Percentiles rank a stretch among this genome's conserved stretches.
These are phyloP conservation scores for Leptatherina wallacei DNA, from an alignment of 2,797 vertebrate species.

Conservation along the genomic window DNA sequence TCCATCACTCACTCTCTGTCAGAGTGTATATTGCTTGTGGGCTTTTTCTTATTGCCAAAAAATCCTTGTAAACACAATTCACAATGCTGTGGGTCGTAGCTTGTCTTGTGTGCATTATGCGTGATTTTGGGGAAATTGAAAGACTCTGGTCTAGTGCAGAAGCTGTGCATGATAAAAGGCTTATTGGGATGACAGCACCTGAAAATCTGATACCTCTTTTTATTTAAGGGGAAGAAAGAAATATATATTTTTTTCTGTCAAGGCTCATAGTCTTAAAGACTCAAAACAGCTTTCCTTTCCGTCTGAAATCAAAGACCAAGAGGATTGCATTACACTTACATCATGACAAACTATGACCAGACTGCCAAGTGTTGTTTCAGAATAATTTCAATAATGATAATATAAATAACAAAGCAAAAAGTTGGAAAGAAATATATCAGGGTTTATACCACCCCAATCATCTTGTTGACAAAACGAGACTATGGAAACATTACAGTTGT, in stretches of 20 bases:
- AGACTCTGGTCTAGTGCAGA: slow-evolving; percentile 34
- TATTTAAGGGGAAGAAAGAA: slow-evolving; percentile 20
- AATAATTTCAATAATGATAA: slow-evolving; percentile 26
- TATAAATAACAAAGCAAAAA: slow-evolving; percentile 4
- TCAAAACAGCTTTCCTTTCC: slow-evolving; percentile 34
- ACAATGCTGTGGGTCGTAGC: slow-evolving; percentile 44
- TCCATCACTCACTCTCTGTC: slow-evolving; percentile 14
- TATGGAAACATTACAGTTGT: neutral
- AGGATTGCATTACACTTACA: slow-evolving; percentile 65
- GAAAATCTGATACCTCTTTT: slow-evolving; percentile 37
- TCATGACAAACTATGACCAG: slow-evolving; percentile 46
- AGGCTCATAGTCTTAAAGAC: slow-evolving; percentile 33
- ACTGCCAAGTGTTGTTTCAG: slow-evolving; percentile 18
- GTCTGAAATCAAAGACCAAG: slow-evolving; percentile 32
- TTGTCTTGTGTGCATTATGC: slow-evolving; percentile 53
- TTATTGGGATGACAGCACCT: slow-evolving; percentile 28
- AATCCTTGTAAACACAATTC: slow-evolving; percentile 59
- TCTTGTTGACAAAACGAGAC: neutral
- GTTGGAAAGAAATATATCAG: slow-evolving; percentile 17
- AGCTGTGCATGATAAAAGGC: slow-evolving; percentile 39
- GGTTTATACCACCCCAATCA: neutral
- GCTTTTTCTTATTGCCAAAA: slow-evolving; percentile 48
- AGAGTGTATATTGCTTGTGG: slow-evolving; percentile 42
- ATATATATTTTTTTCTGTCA: slow-evolving; percentile 33
- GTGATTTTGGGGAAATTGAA: slow-evolving; percentile 44